Conservation (phyloP, 2,888 invertebrate genomes). For the Limulus polyphemus region DNA sequence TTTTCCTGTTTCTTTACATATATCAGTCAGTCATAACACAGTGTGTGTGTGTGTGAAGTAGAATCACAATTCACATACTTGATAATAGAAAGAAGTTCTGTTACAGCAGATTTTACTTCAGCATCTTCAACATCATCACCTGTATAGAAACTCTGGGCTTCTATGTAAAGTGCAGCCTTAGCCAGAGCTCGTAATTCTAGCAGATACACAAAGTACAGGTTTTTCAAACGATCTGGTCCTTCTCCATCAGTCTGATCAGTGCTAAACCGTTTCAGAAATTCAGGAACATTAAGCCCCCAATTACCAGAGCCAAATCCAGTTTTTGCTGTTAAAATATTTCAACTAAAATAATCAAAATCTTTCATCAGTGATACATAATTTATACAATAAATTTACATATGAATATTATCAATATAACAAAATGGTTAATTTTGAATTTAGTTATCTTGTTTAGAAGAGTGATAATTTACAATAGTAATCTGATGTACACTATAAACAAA, state of each 20-base stretch:
- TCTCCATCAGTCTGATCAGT: constrained; percentile 73
- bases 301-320: constrained; percentile 24
- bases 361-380: too few species aligned
- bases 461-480: neutral
- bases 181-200: constrained; percentile 85
- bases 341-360: constrained; percentile 2
- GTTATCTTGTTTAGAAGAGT: too few species aligned
- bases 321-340: constrained; percentile 18
- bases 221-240: constrained; percentile 85
- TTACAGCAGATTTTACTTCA: constrained; percentile 70
- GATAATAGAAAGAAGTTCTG: constrained; percentile 64
- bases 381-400: too few species aligned
- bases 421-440: too few species aligned
- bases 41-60: too few species aligned
- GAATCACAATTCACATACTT: constrained; percentile 33
- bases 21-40: too few species aligned
- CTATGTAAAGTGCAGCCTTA: constrained; percentile 78
- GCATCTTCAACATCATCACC: constrained; percentile 74
- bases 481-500: neutral
- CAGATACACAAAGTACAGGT: constrained; percentile 90
- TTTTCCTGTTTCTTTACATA: too few species aligned
- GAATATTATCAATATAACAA: too few species aligned
- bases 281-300: constrained; percentile 39
- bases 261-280: constrained; percentile 53
- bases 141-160: constrained; percentile 77